Evolutionary conservation across 2,113 vertebrate genomes (phyloP).

Genomic region (Oreochromis spilurus): DNA sequence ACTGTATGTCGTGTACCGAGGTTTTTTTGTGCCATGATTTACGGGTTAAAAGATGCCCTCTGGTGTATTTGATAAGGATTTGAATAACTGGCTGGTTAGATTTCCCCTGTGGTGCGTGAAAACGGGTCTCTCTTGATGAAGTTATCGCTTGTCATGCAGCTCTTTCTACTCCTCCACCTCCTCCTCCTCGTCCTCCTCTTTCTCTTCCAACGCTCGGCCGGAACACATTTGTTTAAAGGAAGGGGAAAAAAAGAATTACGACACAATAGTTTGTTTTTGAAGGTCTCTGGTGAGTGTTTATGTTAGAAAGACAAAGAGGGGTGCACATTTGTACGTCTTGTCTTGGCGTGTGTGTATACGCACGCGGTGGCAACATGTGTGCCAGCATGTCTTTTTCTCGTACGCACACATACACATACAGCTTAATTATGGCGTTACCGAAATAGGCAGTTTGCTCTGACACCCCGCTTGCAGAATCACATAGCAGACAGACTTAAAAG

Average conservation of each 20-base stretch:
- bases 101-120: constrained; percentile 53
- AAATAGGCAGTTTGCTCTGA: constrained; percentile 65
- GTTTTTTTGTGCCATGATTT: not conserved
- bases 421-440: constrained; percentile 68
- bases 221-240: not conserved
- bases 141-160: constrained; percentile 49
- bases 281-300: constrained; percentile 23
- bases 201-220: not conserved
- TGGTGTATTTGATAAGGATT: constrained; percentile 62
- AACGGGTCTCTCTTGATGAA: constrained; percentile 55
- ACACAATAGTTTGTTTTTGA: constrained; percentile 18
- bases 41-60: constrained; percentile 59
- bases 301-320: constrained; percentile 2
- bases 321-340: not conserved
- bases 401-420: not conserved
- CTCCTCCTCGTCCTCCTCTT: not conserved
- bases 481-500: constrained; percentile 65
- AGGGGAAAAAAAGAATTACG: not conserved
- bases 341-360: not conserved
- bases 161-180: not conserved
- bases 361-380: not conserved
- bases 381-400: not conserved
- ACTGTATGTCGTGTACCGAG: not conserved
- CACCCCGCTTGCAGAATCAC: constrained; percentile 58
- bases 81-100: constrained; percentile 57